These are phyloP conservation scores for Peromyscus melanophrys DNA, from an alignment of 2,797 vertebrate species.

Conservation along the genomic window DNA sequence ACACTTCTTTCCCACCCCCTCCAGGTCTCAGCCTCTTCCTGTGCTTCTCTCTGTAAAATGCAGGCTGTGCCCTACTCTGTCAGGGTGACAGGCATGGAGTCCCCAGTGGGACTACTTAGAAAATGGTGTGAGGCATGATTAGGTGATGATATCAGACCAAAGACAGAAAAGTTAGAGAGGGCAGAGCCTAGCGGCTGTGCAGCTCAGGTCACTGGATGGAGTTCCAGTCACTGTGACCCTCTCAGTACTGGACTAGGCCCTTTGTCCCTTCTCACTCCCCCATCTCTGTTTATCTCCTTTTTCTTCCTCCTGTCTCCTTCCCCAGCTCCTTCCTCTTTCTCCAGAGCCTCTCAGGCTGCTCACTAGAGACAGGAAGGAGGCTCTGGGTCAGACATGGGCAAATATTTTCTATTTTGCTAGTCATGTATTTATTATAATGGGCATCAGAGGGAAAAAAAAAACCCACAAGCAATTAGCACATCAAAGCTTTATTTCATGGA, in stretches of 20 bases:
- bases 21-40: not conserved
- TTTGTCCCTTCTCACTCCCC: too few species aligned
- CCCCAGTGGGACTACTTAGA: not conserved
- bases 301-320: too few species aligned
- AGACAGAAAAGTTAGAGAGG: not conserved
- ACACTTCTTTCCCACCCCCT: not conserved
- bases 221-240: not conserved
- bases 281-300: not conserved
- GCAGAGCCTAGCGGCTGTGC: not conserved
- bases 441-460: not conserved
- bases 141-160: too few species aligned
- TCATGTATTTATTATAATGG: not conserved
- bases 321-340: not conserved
- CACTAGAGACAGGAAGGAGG: not conserved
- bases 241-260: not conserved
- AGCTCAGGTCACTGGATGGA: too few species aligned
- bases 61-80: not conserved
- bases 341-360: not conserved
- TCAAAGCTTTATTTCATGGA: not conserved
- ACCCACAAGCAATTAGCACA: not conserved
- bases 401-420: not conserved
- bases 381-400: not conserved
- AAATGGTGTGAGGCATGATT: not conserved
- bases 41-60: too few species aligned
- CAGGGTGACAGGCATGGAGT: fast-evolving